Percentiles rank a stretch among this genome's conserved stretches.
Evolutionary conservation across 2,888 invertebrate genomes (phyloP).

Genomic region (Pyrocoelia pectoralis): DNA sequence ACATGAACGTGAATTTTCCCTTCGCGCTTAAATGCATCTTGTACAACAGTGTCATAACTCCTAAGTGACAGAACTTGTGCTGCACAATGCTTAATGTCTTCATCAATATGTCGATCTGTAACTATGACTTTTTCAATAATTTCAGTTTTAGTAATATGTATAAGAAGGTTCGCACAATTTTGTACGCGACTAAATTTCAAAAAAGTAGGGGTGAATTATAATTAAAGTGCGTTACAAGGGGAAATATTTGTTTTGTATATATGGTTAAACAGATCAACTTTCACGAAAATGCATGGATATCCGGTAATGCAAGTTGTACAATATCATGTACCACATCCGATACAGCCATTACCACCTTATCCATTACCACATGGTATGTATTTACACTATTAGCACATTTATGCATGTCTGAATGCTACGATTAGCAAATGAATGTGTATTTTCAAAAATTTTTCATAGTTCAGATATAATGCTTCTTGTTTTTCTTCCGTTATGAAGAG

Average conservation of each 20-base stretch:
- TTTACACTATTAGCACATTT: too few relatives aligned
- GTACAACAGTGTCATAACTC: conserved; percentile 24
- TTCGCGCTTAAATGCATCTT: conserved; percentile 26
- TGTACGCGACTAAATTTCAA: not conserved
- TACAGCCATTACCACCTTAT: conserved; percentile 53
- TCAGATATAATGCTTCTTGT: too few relatives aligned
- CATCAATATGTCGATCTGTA: conserved; percentile 8
- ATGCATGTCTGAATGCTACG: too few relatives aligned
- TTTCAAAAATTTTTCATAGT: too few relatives aligned
- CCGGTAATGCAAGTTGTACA: conserved; percentile 74
- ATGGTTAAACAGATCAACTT: conserved; percentile 14
- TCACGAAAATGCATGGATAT: conserved; percentile 66
- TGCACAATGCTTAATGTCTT: conserved; percentile 14
- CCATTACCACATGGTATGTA: conserved; percentile 47
- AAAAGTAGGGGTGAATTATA: not conserved
- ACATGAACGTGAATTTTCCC: conserved; percentile 24
- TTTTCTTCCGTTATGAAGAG: too few relatives aligned
- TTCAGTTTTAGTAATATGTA: not conserved
- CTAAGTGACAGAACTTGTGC: conserved; percentile 23
- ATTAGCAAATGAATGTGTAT: too few relatives aligned
- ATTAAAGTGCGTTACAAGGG: not conserved
- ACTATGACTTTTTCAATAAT: not conserved
- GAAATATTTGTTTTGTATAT: conserved; percentile 9
- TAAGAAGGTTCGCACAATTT: not conserved
- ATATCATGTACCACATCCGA: conserved; percentile 67